Evolutionary conservation across 1,140 invertebrate species (phyloP).

Genomic region (Drosophila ironensis): DNA sequence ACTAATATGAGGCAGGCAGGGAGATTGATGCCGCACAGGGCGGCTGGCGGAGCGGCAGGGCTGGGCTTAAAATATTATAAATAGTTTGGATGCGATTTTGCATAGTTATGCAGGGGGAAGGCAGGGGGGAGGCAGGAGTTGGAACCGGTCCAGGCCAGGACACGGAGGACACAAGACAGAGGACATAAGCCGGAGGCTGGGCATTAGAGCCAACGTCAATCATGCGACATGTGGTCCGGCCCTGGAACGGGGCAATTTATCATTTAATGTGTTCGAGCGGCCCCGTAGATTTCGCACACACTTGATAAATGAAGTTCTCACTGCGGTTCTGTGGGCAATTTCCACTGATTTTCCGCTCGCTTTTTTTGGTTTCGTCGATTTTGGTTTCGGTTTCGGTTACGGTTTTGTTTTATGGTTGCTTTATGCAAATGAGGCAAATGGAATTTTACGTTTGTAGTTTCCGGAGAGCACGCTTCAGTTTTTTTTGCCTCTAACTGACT

Average conservation of each 20-base stretch:
- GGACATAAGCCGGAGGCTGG: constrained; percentile 4
- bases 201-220: constrained; percentile 73
- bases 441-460: constrained; percentile 40
- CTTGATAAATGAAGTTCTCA: constrained; percentile 70
- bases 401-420: constrained; percentile 70
- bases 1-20: constrained; percentile 49
- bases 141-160: no score
- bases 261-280: constrained; percentile 44
- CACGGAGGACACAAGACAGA: neutral
- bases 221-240: constrained; percentile 71
- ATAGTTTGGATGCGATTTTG: constrained; percentile 62
- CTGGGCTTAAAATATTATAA: constrained; percentile 65
- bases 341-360: constrained; percentile 16
- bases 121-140: no score
- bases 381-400: constrained; percentile 20
- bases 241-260: constrained; percentile 54
- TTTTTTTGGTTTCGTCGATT: constrained; percentile 36
- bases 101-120: constrained; percentile 55
- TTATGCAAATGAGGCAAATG: constrained; percentile 62
- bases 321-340: constrained; percentile 1
- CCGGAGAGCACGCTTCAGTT: neutral
- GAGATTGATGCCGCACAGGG: constrained; percentile 3
- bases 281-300: constrained; percentile 23
- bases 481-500: constrained; percentile 10
- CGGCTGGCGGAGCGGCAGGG: neutral